Conservation (phyloP, 2,797 vertebrate genomes). For the Gambelia wislizenii region DNA sequence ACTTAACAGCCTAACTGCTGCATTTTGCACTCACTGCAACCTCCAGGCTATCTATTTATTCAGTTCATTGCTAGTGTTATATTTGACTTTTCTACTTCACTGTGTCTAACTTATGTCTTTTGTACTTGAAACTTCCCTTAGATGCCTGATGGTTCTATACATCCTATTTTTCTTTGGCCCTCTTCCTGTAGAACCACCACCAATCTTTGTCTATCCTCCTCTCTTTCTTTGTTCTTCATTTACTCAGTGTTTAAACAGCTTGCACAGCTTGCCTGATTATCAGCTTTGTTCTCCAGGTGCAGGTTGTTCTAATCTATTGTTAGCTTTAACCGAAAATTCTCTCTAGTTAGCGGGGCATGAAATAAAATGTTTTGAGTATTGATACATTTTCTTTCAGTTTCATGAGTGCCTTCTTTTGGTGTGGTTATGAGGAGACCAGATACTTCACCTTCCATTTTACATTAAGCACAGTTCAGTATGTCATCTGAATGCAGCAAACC, state of each 20-base stretch:
- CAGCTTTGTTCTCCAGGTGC: background rate
- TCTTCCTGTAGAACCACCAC: background rate
- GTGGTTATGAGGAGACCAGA: background rate
- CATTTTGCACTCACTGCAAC: too few relatives aligned
- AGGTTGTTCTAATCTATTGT: constrained; percentile 16
- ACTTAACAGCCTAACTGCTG: too few relatives aligned
- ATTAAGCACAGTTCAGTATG: background rate
- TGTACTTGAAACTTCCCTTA: background rate
- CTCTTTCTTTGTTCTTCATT: background rate
- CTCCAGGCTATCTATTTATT: background rate
- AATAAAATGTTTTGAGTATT: background rate
- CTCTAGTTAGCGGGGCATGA: background rate
- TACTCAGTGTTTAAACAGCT: background rate
- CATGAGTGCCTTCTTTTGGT: too few relatives aligned
- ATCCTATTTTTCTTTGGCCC: background rate
- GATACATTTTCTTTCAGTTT: background rate
- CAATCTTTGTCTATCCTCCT: background rate
- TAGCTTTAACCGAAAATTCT: background rate
- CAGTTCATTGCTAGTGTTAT: background rate
- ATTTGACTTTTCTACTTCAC: background rate
- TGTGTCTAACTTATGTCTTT: background rate
- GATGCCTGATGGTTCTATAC: background rate
- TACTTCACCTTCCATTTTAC: background rate
- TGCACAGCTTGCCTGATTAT: background rate
- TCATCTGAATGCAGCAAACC: background rate